Base-by-base conservation (phyloP, 2,888 invertebrate species). In the Alcis repandata region DNA sequence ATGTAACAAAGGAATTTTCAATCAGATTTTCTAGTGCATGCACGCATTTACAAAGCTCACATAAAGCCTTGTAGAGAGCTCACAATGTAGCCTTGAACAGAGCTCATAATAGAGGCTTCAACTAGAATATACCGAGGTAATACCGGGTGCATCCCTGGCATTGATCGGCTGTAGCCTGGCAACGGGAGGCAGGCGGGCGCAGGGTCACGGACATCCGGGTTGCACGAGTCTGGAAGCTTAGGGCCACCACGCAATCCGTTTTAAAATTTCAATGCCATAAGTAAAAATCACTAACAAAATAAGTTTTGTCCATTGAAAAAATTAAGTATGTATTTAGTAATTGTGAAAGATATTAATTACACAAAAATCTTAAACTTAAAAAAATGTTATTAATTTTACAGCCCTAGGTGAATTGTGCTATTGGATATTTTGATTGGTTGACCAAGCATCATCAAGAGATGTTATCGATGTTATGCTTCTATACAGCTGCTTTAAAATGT, bases 131-230 rank as follows among this genome's bases (percentile, higher is more conserved):
- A 74, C 77, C 72, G 62, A 68, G 73, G 79, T 84, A 84, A 38
- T 17, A 46, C 86, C 87, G 87, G 85, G 80, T 89, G 89, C 89
- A 89, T 87, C 87, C 82, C 62, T 61, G 61, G 69, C 71, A 71
- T 70, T 68, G 71, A 71, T 73, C 67, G 73, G 46, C 59, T 63
- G 71, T 70, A 63, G 66, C 69, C 70, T 66, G 70, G 73, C 64
- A 73, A 71, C 73, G 66, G 65, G 49, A 66, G 41, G 49, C 64
- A 27, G 41, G 43, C 9, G 41, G 41, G 41, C 11, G 59, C 59
- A 69, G 71, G 69, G 70, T 74, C 72, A 72, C 63, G 69, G 71
- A 57, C 68, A 63, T 36, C 51, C 60, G 57, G 43, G 54, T 36
- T 65, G 60, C 65, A 65, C 60, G 65, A 49, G 65, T 11, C 41